A percentile compares a stretch with the other conserved stretches of the same genome.
Evolutionary conservation across 2,888 invertebrate genomes (phyloP).

Genomic region (Cephus nigrinus): DNA sequence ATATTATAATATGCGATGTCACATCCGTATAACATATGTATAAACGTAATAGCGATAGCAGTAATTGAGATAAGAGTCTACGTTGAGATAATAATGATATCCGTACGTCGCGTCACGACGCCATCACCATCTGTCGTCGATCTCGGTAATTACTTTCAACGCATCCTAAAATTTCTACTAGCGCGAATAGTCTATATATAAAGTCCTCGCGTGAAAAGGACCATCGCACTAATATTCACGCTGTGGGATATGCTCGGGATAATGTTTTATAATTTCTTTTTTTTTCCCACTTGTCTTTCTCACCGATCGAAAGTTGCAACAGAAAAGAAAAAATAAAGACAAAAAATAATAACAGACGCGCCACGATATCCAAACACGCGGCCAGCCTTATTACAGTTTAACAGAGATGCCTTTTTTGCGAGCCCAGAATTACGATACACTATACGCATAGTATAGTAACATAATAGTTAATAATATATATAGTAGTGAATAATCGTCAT

Average conservation of each 20-base stretch:
- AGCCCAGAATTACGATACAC: background rate
- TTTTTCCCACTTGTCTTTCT: background rate
- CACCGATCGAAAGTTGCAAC: background rate
- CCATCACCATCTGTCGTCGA: background rate
- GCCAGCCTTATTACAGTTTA: background rate
- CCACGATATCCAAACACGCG: background rate
- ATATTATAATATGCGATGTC: background rate
- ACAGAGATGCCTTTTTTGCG: background rate
- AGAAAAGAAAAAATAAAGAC: background rate
- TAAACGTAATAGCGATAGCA: background rate
- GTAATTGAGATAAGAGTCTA: background rate
- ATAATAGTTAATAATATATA: background rate
- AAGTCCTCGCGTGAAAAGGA: background rate
- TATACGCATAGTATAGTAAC: background rate
- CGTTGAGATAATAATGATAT: background rate
- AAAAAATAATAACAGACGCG: background rate
- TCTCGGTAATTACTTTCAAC: background rate
- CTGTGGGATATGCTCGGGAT: background rate
- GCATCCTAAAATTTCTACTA: background rate
- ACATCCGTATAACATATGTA: background rate
- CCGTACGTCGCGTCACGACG: background rate
- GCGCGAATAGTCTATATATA: background rate
- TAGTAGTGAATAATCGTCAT: background rate
- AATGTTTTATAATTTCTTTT: background rate
- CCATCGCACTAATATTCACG: background rate